A percentile compares a stretch with the other conserved stretches of the same genome.
Conservation (phyloP, 2,888 invertebrate genomes). For the Mechanitis mazaeus region DNA sequence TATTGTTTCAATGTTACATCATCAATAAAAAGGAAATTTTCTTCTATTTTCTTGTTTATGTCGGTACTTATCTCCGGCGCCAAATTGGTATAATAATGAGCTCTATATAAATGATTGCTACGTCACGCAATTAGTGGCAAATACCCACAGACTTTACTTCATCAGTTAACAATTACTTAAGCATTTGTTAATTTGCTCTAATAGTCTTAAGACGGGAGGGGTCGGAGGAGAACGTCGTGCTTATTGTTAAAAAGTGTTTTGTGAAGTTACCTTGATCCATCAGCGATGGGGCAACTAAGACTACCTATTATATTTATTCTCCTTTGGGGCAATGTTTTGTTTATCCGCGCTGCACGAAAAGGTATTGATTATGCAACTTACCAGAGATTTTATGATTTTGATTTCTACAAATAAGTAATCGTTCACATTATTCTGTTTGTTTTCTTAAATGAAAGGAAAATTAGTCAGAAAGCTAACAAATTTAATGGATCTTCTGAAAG, state of each 20-base stretch:
- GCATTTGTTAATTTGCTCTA: conserved; percentile 38
- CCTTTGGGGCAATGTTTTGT: conserved; percentile 11
- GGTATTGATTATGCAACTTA: conserved; percentile 7
- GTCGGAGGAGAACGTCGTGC: conserved; percentile 18
- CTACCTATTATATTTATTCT: conserved; percentile 5
- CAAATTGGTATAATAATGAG: conserved; percentile 17
- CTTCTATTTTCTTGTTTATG: conserved; percentile 13
- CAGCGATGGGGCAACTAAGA: conserved; percentile 5
- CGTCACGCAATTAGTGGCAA: conserved; percentile 48
- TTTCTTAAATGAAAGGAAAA: neutral
- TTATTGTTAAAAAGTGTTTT: conserved; percentile 14
- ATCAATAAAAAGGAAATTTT: conserved; percentile 18
- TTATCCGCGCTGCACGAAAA: conserved; percentile 12
- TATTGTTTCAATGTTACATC: conserved; percentile 20
- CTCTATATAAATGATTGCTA: conserved; percentile 23
- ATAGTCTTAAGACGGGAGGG: conserved; percentile 20
- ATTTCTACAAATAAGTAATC: neutral
- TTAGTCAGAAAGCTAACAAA: neutral
- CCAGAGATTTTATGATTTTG: neutral
- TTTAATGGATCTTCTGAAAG: conserved; percentile 1
- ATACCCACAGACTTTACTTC: conserved; percentile 44
- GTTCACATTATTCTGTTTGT: neutral
- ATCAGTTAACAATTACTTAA: conserved; percentile 43
- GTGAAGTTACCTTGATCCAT: conserved; percentile 12
- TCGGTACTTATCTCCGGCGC: conserved; percentile 10